phyloP scores from a whole-genome alignment of 2,113 vertebrate species.

The Tyto alba region DNA sequence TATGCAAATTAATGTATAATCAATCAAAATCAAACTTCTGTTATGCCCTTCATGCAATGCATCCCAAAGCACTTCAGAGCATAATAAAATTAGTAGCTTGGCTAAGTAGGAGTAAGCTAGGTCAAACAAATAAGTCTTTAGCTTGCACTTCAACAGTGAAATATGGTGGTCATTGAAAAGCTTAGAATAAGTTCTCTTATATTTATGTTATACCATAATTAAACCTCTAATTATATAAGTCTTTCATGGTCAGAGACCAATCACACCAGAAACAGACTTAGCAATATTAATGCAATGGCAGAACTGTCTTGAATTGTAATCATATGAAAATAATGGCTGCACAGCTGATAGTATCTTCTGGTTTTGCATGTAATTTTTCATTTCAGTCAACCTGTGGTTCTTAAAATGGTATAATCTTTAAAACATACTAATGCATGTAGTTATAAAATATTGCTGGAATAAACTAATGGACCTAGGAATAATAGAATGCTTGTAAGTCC shows the following conservation, averaged over 20 bases:
- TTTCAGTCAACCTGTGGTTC: background rate
- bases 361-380: background rate
- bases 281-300: background rate
- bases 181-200: background rate
- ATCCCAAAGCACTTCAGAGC: background rate
- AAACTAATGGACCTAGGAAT: background rate
- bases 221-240: background rate
- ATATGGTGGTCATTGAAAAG: background rate
- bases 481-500: background rate
- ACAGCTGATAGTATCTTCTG: background rate
- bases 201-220: constrained; percentile 1
- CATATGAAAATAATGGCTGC: background rate
- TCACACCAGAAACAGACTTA: background rate
- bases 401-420: background rate
- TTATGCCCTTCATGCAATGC: background rate
- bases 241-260: background rate
- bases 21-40: constrained; percentile 21
- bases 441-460: background rate
- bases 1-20: constrained; percentile 33
- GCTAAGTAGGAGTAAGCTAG: constrained; percentile 17
- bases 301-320: background rate
- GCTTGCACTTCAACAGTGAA: background rate
- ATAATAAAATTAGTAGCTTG: constrained; percentile 52
- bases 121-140: constrained; percentile 17
- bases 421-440: background rate